Percentiles rank a stretch among this genome's conserved stretches.
phyloP scores from a whole-genome alignment of 2,113 vertebrate species.

The Hemibagrus wyckioides region DNA sequence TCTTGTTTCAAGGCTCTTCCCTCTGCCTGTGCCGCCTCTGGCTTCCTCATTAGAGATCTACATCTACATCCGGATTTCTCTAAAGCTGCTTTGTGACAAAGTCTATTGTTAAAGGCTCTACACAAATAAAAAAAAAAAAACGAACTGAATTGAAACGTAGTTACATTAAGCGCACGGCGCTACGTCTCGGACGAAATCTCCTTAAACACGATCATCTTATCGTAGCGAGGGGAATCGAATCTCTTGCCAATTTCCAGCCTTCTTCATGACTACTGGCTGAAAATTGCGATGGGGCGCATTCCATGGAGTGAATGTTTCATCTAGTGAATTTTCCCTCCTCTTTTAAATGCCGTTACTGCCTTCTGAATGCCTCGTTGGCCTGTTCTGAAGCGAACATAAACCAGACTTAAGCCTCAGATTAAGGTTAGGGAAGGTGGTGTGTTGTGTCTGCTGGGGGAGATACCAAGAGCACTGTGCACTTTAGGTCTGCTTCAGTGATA shows the following conservation, averaged over 20 bases:
- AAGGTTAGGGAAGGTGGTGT: constrained; percentile 8
- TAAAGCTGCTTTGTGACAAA: constrained; percentile 4
- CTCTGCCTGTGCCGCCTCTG: background rate
- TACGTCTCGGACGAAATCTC: background rate
- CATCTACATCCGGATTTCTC: background rate
- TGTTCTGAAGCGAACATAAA: constrained; percentile 1
- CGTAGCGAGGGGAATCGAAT: background rate
- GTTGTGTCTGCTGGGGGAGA: constrained; percentile 17
- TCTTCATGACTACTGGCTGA: background rate
- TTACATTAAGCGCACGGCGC: background rate
- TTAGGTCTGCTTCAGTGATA: background rate
- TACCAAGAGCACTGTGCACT: constrained; percentile 18
- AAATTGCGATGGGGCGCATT: background rate
- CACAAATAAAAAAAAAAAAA: background rate
- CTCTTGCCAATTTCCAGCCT: background rate
- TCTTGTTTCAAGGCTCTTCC: background rate
- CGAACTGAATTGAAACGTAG: background rate
- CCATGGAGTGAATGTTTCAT: background rate
- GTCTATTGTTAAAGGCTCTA: background rate
- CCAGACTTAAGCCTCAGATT: constrained; percentile 23
- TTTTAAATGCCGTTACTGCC: background rate
- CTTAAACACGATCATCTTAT: background rate
- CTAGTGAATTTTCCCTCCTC: background rate
- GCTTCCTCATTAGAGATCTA: constrained; percentile 9
- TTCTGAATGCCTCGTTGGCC: background rate